Conservation (phyloP, 2,797 vertebrate species). For the Hozukius guyotensis region DNA sequence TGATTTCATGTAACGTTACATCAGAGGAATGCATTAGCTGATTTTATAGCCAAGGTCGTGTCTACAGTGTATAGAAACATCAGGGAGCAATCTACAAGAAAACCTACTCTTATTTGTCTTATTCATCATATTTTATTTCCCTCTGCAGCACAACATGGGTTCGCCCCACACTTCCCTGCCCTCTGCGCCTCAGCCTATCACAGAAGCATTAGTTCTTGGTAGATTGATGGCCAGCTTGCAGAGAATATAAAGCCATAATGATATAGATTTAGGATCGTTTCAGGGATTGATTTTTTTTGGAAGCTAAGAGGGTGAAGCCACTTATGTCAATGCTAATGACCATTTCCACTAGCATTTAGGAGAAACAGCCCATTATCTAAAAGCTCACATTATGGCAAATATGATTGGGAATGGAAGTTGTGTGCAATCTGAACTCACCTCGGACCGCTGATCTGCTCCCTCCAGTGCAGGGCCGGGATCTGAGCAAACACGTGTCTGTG, state of each 20-base stretch:
- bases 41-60: conserved; percentile 25
- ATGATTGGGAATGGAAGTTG: conserved; percentile 80
- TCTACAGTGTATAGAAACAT: conserved; percentile 37
- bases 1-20: conserved; percentile 21
- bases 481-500: conserved; percentile 64
- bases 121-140: conserved; percentile 48
- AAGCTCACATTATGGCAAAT: conserved; percentile 86
- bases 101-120: conserved; percentile 20
- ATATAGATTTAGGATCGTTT: conserved; percentile 86
- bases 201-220: conserved; percentile 73
- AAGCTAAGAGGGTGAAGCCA: conserved; percentile 86
- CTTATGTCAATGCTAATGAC: conserved; percentile 87
- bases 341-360: conserved; percentile 82
- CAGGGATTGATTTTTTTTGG: conserved; percentile 83
- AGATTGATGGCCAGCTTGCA: conserved; percentile 79
- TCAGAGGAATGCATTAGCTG: conserved; percentile 42
- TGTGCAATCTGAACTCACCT: conserved; percentile 82
- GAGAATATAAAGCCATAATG: conserved; percentile 82
- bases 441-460: conserved; percentile 66
- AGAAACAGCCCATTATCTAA: conserved; percentile 82
- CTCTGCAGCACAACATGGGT: conserved; percentile 29
- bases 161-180: conserved; percentile 21
- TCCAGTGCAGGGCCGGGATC: conserved; percentile 49
- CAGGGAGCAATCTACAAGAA: conserved; percentile 28
- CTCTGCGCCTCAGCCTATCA: conserved; percentile 45